Base-by-base conservation (phyloP, 37 sponge, comb jelly and placozoan species). In the Aplysina aerophoba region DNA sequence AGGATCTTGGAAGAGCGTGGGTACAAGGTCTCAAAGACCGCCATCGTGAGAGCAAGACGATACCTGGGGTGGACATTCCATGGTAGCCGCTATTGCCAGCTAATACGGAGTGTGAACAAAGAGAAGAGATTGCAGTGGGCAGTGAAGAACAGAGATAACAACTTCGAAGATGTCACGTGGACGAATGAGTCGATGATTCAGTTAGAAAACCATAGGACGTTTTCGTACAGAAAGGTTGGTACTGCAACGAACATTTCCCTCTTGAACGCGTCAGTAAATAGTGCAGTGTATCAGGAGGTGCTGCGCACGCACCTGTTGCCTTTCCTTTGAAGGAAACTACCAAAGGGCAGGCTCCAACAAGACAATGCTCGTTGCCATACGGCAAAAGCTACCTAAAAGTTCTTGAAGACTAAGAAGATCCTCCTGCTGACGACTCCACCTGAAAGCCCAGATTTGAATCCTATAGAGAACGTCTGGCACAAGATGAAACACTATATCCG, bases 401-500 rank as follows among this genome's bases (percentile, higher is more conserved):
- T 71, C 36, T 71, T 71, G 21, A 27, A 34, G 2, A 33, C n/a
- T 5, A 28, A 71, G 20, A 33, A 34, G 34, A 14, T 71, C 4
- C n/a, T 28, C 3, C 6, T 71, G 5, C 28, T 71, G 6, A 33
- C 3, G 11, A 71, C 73, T 71, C 73, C 73, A 14, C 34, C 73
- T 20, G 73, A 71, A 71, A 30, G 31, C 33, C 73, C 37, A 11
- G 73, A 71, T 34, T 12, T 71, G 3, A 71, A 71, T 71, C 35
- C 73, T 11, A 71, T 71, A 35, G 37, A 71, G 37, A 71, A 71
- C 15, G 33, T 71, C 20, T 71, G 73, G 73, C 73, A 71, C 37
- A 37, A 71, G 73, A 20, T 71, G 36, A 71, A 71, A 71, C 31
- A 71, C 73, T 71, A 34, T 12, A 71, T 71, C 36, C n/a, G 73